These are phyloP conservation scores for Tribolium freemani DNA, from an alignment of 2,888 invertebrate species.

Conservation along the genomic window DNA sequence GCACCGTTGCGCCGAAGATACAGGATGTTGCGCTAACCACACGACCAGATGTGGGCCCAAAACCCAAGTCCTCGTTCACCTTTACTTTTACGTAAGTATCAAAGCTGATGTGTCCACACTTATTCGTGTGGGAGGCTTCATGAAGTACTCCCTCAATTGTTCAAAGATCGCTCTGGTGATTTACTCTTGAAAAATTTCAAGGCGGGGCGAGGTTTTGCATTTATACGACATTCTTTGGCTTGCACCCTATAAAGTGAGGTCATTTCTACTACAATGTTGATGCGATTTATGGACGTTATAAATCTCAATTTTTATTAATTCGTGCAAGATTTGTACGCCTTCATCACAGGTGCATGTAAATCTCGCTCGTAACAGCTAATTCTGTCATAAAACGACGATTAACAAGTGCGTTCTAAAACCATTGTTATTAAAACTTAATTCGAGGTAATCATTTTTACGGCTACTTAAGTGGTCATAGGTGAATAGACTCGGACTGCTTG, in stretches of 20 bases:
- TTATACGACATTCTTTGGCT: constrained; percentile 30
- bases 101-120: not conserved
- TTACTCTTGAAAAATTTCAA: constrained; percentile 35
- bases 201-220: constrained; percentile 40
- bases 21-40: constrained; percentile 86
- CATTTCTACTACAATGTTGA: constrained; percentile 34
- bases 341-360: not conserved
- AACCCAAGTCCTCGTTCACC: constrained; percentile 77
- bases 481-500: not conserved
- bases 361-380: not conserved
- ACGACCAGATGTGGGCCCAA: constrained; percentile 84
- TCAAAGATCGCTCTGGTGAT: constrained; percentile 29
- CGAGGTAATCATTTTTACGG: not conserved
- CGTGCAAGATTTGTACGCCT: not conserved
- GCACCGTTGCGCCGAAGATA: constrained; percentile 88
- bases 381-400: constrained; percentile 8
- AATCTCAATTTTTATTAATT: constrained; percentile 18
- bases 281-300: constrained; percentile 29
- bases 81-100: constrained; percentile 86
- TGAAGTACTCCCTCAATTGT: constrained; percentile 37
- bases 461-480: not conserved
- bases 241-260: constrained; percentile 40
- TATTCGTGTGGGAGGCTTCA: constrained; percentile 29
- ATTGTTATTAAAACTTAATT: constrained; percentile 6
- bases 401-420: not conserved